Evolutionary conservation across 2,888 invertebrate species (phyloP).

Genomic region (Globia sparganii): DNA sequence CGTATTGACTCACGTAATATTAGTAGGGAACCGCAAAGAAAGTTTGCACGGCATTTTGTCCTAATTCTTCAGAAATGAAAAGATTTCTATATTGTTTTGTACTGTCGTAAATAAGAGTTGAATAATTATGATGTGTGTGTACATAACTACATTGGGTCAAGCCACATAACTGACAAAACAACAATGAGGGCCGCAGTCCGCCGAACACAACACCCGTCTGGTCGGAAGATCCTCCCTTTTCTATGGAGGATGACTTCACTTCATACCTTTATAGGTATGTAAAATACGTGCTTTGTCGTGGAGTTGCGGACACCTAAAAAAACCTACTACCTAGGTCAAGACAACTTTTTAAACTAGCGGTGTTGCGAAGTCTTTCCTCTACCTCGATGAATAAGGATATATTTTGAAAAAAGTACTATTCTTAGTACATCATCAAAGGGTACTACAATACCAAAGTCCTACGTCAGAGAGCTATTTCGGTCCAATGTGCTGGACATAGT

Average conservation of each 20-base stretch:
- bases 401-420: background rate
- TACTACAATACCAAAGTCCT: no score
- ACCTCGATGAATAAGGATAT: background rate
- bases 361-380: background rate
- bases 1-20: constrained; percentile 27
- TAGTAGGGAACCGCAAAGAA: constrained; percentile 5
- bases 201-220: background rate
- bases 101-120: background rate
- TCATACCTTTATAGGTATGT: background rate
- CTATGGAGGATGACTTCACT: background rate
- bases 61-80: background rate
- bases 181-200: background rate
- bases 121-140: background rate
- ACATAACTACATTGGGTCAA: background rate
- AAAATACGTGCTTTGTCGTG: no score
- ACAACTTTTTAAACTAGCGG: background rate
- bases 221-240: background rate
- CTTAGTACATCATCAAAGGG: background rate
- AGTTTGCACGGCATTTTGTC: constrained; percentile 26
- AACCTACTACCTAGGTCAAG: background rate
- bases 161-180: background rate
- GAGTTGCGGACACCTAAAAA: background rate
- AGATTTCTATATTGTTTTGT: background rate
- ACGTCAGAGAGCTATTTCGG: background rate
- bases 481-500: background rate